A percentile compares a stretch with the other conserved stretches of the same genome.
These are phyloP conservation scores for Heliconius melpomene DNA, from an alignment of 1,140 invertebrate genomes.

Conservation along the genomic window DNA sequence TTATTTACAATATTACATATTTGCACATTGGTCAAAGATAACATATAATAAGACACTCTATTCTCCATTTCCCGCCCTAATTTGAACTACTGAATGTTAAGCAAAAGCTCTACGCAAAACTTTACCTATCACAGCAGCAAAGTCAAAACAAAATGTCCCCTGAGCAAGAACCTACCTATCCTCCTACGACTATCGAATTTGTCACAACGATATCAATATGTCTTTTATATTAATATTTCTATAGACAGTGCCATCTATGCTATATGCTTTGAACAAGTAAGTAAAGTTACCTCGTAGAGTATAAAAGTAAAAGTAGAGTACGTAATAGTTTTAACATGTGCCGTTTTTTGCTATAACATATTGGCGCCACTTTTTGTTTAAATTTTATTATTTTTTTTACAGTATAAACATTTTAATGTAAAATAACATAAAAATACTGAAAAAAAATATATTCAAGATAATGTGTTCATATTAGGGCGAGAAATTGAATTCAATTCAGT, in stretches of 20 bases:
- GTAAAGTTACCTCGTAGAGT: background rate
- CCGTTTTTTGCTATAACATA: background rate
- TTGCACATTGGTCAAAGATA: background rate
- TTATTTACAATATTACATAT: too few relatives aligned
- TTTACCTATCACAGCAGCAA: too few relatives aligned
- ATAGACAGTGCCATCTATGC: slow-evolving; percentile 24
- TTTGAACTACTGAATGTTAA: background rate
- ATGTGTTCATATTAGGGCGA: too few relatives aligned
- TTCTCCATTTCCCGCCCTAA: background rate
- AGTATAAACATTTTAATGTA: background rate
- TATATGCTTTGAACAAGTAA: background rate
- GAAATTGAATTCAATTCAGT: too few relatives aligned
- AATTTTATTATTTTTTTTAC: too few relatives aligned
- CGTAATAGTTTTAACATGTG: background rate
- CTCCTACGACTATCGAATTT: background rate
- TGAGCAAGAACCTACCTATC: background rate
- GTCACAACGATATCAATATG: too few relatives aligned
- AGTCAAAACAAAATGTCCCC: background rate
- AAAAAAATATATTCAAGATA: too few relatives aligned
- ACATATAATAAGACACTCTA: background rate
- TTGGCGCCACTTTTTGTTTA: slow-evolving; percentile 7
- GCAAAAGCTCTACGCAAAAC: background rate
- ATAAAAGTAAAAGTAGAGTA: slow-evolving; percentile 15
- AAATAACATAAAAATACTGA: background rate
- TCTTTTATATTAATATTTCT: background rate